Evolutionary conservation across 2,888 invertebrate species (phyloP), one percentile per base, ranked within the genome.

Genomic region (Diadegma fenestrale): DNA sequence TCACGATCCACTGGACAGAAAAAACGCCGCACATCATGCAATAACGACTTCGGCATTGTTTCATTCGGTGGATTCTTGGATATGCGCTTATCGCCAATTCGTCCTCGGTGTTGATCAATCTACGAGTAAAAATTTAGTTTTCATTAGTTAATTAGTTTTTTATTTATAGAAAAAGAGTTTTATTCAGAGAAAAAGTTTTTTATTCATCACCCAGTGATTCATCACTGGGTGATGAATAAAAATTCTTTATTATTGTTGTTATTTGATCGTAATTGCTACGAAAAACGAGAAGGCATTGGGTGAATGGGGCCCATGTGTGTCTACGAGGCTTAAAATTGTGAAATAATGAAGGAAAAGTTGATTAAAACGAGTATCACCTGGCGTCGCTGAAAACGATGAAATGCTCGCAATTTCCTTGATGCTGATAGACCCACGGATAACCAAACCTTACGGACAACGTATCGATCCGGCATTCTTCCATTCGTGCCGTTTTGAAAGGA

Each of bases 401-500:
- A n/a, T n/a, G n/a, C n/a, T n/a, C n/a, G n/a, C n/a, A n/a, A n/a
- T n/a, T n/a, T n/a, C n/a, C n/a, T n/a, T n/a, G n/a, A n/a, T n/a
- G 99, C 85, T 97, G 95, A 94, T 97, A 99, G 0, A 99, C 95
- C 95, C 96, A 97, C 0, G 96, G 96, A 90, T 95, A 95, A 0
- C 96, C 96, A 84, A 96, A 94, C 72, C 94, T 93, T n/a, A 95
- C 86, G 1, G 87, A 87, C 30, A 96, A 90, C 17, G 92, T 91
- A 87, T 92, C 92, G 37, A 94, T 85, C 88, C 90, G 85, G 12
- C 88, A 94, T 54, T 92, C 90, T 89, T 96, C 95, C 96, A 97
- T 96, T 14, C 88, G 86, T 0, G 93, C 94, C 19, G 94, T 94
- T 68, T 94, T 91, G 87, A 96, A 95, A 0, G 94, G 91, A 6